phyloP scores from a whole-genome alignment of 2,113 vertebrate genomes.

The Danionella cerebrum region DNA sequence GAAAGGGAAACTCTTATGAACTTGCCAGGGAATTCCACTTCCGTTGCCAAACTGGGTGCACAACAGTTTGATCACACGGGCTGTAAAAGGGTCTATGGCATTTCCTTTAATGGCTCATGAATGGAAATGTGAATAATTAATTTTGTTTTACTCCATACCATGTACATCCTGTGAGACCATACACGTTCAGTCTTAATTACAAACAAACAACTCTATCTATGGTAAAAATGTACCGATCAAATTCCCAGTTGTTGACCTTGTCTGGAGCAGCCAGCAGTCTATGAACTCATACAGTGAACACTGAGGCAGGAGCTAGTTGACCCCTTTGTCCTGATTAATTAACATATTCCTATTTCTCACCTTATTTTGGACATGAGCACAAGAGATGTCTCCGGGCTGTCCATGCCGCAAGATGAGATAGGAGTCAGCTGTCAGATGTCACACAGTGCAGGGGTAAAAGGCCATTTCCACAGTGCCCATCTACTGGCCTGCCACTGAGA shows the following conservation, averaged over 20 bases:
- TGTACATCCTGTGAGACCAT: too few relatives aligned
- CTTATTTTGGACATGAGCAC: slow-evolving; percentile 6
- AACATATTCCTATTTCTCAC: slow-evolving; percentile 32
- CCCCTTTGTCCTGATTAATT: slow-evolving; percentile 28
- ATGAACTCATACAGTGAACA: not conserved
- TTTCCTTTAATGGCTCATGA: too few relatives aligned
- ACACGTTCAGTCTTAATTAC: not conserved
- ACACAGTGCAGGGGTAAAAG: slow-evolving; percentile 57
- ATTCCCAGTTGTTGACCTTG: slow-evolving; percentile 8
- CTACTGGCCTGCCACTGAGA: slow-evolving; percentile 54
- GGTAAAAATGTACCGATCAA: not conserved
- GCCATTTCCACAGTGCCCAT: slow-evolving; percentile 33
- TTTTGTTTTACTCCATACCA: too few relatives aligned
- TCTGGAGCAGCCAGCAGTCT: slow-evolving; percentile 1
- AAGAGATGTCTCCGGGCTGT: slow-evolving; percentile 11
- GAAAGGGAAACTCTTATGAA: too few relatives aligned
- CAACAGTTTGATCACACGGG: too few relatives aligned
- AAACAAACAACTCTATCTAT: not conserved
- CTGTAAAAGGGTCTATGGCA: too few relatives aligned
- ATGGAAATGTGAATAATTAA: too few relatives aligned
- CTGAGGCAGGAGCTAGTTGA: slow-evolving; percentile 1
- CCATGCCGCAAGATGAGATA: slow-evolving; percentile 2
- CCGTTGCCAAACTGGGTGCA: too few relatives aligned
- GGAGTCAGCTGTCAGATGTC: slow-evolving; percentile 61
- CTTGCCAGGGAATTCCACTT: too few relatives aligned